phyloP scores from a whole-genome alignment of 2,797 vertebrate species.

The Potorous gilbertii region DNA sequence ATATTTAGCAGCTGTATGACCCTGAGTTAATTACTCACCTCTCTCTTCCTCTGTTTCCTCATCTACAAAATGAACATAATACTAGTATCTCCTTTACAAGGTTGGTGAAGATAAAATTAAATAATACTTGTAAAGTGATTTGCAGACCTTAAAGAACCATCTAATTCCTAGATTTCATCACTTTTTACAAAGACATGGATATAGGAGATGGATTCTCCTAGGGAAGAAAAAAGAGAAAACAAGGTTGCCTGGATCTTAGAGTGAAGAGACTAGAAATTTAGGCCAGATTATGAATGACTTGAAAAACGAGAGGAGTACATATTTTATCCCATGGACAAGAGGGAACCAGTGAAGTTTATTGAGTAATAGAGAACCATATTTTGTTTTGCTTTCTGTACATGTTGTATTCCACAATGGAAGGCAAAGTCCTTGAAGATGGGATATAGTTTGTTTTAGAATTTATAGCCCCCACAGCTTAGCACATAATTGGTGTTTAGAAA shows the following conservation, averaged over 20 bases:
- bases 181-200: background rate
- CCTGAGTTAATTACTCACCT: background rate
- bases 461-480: background rate
- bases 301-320: background rate
- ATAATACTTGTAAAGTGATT: background rate
- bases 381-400: background rate
- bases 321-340: background rate
- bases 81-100: background rate
- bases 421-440: background rate
- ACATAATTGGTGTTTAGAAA: background rate
- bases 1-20: background rate
- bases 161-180: background rate
- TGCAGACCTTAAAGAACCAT: background rate
- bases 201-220: background rate
- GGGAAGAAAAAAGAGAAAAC: background rate
- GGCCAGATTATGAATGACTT: background rate
- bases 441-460: background rate
- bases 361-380: background rate
- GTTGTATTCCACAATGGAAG: background rate
- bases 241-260: background rate
- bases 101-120: background rate
- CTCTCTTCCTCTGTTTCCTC: background rate
- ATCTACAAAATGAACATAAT: background rate
- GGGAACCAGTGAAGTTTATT: background rate
- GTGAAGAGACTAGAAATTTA: background rate